Base-by-base conservation (phyloP, 2,888 invertebrate genomes). In the Taenaris catops region DNA sequence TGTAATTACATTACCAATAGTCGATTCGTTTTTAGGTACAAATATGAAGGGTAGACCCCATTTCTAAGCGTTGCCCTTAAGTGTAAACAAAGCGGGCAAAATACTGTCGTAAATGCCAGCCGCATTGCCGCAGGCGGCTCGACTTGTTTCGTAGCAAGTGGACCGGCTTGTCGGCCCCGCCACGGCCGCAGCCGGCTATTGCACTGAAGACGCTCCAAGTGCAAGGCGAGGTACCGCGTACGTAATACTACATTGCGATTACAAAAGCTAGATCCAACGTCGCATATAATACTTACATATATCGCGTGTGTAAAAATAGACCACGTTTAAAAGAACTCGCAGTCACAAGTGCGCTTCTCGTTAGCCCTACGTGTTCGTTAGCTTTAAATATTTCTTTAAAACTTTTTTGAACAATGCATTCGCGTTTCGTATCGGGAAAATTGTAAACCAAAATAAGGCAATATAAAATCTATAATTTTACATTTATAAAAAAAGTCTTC, bases 181-280 rank as follows among this genome's bases (percentile, higher is more conserved):
- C 32, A 32, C 11, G 32, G 25, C 47, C 64, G 57, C 48, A 59
- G 64, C 35, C 63, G 74, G 68, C 61, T 75, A 61, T 75, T 75
- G 78, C 69, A 66, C 75, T 75, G 73, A 74, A 73, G 78, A 78
- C 44, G 66, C 51, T 39, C 63, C 73, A 75, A 74, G 74, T 41
- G 40, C 36, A 41, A 36, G 35, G 40, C 25, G 20, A 41, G 28
- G 35, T 11, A 33, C 20, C 4, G 20, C 10, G 25, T 26, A 70
- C 73, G 73, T 79, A 72, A 76, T 68, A 67, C 58, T 53, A 48
- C 63, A 63, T 74, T 72, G 73, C 44, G 37, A 44, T 51, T 48
- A 50, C 49, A 55, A 45, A 48, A 46, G 47, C 43, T 20, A 44
- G 17, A 27, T 14, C 18, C 11, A 25, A 12, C 26, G 7, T 35